These are phyloP conservation scores for Gymnoscopelus microlampas DNA, from an alignment of 2,797 vertebrate species.

Conservation along the genomic window DNA sequence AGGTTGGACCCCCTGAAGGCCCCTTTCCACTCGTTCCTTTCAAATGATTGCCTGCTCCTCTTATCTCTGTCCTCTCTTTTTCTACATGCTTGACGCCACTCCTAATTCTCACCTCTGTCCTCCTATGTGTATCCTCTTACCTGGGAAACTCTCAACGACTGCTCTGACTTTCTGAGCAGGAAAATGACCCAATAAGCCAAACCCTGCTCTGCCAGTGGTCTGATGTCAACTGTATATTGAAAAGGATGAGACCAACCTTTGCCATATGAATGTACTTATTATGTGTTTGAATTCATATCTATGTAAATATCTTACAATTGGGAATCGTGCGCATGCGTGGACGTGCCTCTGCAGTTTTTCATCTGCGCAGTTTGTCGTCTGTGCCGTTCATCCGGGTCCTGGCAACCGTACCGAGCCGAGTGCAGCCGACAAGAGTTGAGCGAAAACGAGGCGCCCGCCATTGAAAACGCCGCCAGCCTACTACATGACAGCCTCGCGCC, in stretches of 20 bases:
- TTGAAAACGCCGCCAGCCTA: too few species aligned
- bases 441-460: too few species aligned
- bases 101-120: constrained; percentile 17
- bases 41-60: constrained; percentile 21
- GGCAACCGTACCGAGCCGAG: too few species aligned
- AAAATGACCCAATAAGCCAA: constrained; percentile 13
- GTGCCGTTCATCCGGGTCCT: too few species aligned
- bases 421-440: too few species aligned
- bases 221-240: constrained; percentile 4
- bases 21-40: not conserved
- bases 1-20: constrained; percentile 5
- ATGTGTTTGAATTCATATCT: not conserved
- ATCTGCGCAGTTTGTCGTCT: too few species aligned
- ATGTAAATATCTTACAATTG: too few species aligned
- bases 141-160: constrained; percentile 52
- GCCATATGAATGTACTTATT: not conserved
- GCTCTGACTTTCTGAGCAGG: constrained; percentile 6
- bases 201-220: constrained; percentile 8
- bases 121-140: constrained; percentile 5
- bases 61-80: constrained; percentile 13
- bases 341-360: too few species aligned
- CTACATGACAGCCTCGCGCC: too few species aligned
- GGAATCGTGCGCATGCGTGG: too few species aligned
- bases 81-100: constrained; percentile 18
- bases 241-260: not conserved